Percentiles rank a stretch among this genome's conserved stretches.
These are phyloP conservation scores for Oriolus oriolus DNA, from an alignment of 2,113 vertebrate species.

Conservation along the genomic window DNA sequence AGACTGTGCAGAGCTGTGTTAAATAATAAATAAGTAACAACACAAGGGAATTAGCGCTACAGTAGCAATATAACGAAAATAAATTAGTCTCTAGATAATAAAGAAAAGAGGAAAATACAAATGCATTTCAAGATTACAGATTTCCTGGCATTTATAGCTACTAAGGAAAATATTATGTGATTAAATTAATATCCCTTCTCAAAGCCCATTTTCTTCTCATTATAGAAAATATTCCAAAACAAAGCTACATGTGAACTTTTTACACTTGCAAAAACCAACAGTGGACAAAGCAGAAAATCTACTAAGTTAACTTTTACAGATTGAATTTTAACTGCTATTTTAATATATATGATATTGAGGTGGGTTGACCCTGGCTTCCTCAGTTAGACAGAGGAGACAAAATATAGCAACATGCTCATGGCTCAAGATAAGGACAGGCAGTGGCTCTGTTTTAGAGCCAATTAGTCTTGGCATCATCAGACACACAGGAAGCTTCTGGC, in stretches of 20 bases:
- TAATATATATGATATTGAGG: neutral
- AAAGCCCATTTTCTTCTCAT: neutral
- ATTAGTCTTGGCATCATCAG: neutral
- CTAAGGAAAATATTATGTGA: neutral
- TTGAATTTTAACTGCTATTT: neutral
- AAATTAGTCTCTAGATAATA: neutral
- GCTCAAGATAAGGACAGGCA: neutral
- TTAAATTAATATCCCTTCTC: neutral
- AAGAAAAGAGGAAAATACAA: neutral
- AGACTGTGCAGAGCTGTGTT: neutral
- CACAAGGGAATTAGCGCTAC: neutral
- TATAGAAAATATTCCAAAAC: conserved; percentile 1
- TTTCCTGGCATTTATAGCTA: neutral
- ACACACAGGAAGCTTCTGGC: neutral
- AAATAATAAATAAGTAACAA: neutral
- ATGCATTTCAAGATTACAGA: neutral
- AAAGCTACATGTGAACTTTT: neutral
- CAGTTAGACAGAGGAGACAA: neutral
- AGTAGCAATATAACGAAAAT: neutral
- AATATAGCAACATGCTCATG: neutral
- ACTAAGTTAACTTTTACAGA: neutral
- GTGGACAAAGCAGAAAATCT: neutral
- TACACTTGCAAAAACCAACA: neutral
- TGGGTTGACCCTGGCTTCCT: neutral
- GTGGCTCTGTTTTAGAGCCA: neutral